phyloP scores from a whole-genome alignment of 2,113 vertebrate species.

The Hippocampus zosterae region DNA sequence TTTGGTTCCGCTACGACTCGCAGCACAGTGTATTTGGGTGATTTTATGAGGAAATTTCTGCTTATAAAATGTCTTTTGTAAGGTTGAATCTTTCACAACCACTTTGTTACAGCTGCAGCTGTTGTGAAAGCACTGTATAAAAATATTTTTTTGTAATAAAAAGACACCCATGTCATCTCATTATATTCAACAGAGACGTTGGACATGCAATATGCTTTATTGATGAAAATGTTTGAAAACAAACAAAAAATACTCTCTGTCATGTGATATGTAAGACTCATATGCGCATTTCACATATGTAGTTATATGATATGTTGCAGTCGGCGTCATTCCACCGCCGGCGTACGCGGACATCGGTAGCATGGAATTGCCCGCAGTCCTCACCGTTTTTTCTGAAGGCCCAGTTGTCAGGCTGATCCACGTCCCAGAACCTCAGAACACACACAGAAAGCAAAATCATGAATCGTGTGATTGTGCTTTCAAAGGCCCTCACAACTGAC shows the following conservation, averaged over 20 bases:
- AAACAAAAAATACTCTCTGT: background rate
- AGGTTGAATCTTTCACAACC: too few relatives aligned
- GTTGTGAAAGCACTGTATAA: too few relatives aligned
- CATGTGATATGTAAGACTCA: slow-evolving; percentile 4
- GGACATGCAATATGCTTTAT: background rate
- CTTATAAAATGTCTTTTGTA: background rate
- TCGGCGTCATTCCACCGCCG: slow-evolving; percentile 63
- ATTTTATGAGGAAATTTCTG: background rate
- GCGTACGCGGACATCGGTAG: rapidly evolving
- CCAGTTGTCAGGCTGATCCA: slow-evolving; percentile 65
- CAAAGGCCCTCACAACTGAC: slow-evolving; percentile 1
- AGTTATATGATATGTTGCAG: slow-evolving; percentile 27
- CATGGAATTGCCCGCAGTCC: slow-evolving; percentile 65
- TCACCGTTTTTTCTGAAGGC: slow-evolving; percentile 49
- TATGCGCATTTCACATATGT: slow-evolving; percentile 54
- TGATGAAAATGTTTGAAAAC: background rate
- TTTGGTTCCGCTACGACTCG: background rate
- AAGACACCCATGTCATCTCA: background rate
- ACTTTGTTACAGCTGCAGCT: too few relatives aligned
- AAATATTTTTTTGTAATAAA: background rate
- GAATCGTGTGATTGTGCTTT: background rate
- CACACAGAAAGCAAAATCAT: background rate
- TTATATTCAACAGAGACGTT: background rate
- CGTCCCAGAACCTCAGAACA: slow-evolving; percentile 57
- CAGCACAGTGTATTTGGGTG: background rate